Conservation (phyloP, 2,797 vertebrate genomes). For the Tokudaia tokunoshimensis region DNA sequence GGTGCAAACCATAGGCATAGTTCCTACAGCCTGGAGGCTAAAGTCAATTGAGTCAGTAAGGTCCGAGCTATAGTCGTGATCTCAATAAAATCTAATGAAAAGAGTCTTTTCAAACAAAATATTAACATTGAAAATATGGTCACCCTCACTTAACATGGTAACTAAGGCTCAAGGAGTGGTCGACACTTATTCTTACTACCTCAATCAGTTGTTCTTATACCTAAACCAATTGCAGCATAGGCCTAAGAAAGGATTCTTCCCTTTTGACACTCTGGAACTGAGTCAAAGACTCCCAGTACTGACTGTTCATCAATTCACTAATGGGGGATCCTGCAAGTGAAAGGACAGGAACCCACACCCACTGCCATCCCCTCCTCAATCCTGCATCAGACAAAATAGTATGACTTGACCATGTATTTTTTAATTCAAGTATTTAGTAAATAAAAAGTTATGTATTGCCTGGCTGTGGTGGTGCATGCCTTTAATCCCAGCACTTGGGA, state of each 20-base stretch:
- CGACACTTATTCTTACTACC: accelerated
- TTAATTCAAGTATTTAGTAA: neutral
- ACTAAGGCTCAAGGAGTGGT: neutral
- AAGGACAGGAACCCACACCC: neutral
- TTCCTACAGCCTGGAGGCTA: neutral
- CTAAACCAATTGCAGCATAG: too few relatives aligned
- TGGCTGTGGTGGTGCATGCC: too few relatives aligned
- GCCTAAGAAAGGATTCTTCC: neutral
- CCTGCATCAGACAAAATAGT: neutral
- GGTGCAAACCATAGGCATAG: neutral
- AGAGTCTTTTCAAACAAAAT: slow-evolving; percentile 15
- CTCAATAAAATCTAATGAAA: neutral
- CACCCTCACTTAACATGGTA: neutral
- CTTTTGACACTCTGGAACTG: neutral
- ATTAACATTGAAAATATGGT: neutral
- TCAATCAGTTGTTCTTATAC: neutral
- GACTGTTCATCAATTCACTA: neutral
- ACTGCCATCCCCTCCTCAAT: neutral
- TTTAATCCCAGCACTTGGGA: too few relatives aligned
- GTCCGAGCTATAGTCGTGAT: neutral
- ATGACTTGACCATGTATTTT: neutral
- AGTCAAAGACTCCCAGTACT: neutral
- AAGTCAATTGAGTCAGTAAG: neutral
- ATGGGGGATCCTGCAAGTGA: neutral
- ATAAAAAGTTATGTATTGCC: neutral